Percentiles rank a stretch among this genome's conserved stretches.
Evolutionary conservation across 2,113 vertebrate species (phyloP).

Genomic region (Muscicapa adusta): DNA sequence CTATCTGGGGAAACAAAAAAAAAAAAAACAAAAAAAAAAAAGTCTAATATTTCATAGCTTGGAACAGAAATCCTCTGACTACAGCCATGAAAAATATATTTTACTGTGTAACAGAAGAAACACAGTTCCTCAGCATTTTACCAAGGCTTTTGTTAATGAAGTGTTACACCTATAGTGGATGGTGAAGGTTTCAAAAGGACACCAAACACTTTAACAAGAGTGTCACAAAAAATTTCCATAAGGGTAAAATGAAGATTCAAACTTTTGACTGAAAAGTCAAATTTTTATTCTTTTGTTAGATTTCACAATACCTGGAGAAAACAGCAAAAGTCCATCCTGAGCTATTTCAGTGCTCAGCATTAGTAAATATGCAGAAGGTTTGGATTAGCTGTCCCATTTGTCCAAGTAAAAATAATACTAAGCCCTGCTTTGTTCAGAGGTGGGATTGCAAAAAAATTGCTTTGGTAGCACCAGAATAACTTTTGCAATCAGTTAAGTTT

Average conservation of each 20-base stretch:
- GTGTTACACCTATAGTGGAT: neutral
- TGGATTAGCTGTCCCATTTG: neutral
- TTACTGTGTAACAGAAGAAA: neutral
- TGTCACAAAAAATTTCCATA: neutral
- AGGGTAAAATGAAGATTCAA: neutral
- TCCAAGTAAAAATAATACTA: neutral
- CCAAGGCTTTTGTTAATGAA: neutral
- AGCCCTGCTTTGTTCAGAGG: neutral
- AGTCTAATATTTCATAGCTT: neutral
- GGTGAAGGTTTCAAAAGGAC: neutral
- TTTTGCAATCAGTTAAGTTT: neutral
- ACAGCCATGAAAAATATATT: neutral
- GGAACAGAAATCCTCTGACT: neutral
- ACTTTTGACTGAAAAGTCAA: neutral
- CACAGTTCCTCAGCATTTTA: neutral
- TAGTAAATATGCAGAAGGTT: neutral
- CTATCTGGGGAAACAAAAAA: neutral
- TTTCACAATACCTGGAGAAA: neutral
- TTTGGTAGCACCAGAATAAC: neutral
- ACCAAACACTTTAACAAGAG: neutral
- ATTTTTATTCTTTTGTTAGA: neutral
- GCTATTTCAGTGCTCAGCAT: neutral
- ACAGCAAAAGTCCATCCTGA: neutral
- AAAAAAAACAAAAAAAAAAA: too few relatives aligned
- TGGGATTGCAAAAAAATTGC: neutral